These are phyloP conservation scores for Oxyruncus cristatus DNA, from an alignment of 2,113 vertebrate species.

Conservation along the genomic window DNA sequence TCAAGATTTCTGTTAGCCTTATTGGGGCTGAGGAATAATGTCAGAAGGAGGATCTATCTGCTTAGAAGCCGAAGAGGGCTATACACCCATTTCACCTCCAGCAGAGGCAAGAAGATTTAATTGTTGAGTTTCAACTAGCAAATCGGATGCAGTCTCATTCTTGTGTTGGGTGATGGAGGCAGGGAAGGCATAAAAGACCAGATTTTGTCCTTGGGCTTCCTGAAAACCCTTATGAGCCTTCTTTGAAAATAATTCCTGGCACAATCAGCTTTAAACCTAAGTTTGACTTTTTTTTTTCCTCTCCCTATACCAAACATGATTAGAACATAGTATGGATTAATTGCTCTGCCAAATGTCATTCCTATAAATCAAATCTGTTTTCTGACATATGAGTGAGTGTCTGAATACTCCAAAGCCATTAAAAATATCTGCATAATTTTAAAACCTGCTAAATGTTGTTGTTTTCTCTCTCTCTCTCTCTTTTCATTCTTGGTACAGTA, in stretches of 20 bases:
- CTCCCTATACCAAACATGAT: slow-evolving; percentile 68
- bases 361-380: slow-evolving; percentile 77
- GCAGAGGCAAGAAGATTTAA: not conserved
- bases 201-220: slow-evolving; percentile 47
- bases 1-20: not conserved
- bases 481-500: slow-evolving; percentile 64
- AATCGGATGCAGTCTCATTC: not conserved
- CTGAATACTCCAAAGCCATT: slow-evolving; percentile 75
- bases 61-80: not conserved
- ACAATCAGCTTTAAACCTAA: slow-evolving; percentile 56
- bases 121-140: not conserved
- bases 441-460: slow-evolving; percentile 76
- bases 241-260: slow-evolving; percentile 67
- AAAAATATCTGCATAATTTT: slow-evolving; percentile 77
- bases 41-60: not conserved
- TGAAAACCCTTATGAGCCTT: slow-evolving; percentile 47
- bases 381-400: slow-evolving; percentile 76
- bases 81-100: not conserved
- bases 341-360: slow-evolving; percentile 76
- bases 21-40: not conserved
- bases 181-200: slow-evolving; percentile 16
- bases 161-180: not conserved
- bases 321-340: slow-evolving; percentile 76
- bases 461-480: slow-evolving; percentile 60
- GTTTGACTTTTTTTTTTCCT: slow-evolving; percentile 55